A percentile compares a stretch with the other conserved stretches of the same genome.
phyloP scores from a whole-genome alignment of 2,797 vertebrate species.

The Gambelia wislizenii region DNA sequence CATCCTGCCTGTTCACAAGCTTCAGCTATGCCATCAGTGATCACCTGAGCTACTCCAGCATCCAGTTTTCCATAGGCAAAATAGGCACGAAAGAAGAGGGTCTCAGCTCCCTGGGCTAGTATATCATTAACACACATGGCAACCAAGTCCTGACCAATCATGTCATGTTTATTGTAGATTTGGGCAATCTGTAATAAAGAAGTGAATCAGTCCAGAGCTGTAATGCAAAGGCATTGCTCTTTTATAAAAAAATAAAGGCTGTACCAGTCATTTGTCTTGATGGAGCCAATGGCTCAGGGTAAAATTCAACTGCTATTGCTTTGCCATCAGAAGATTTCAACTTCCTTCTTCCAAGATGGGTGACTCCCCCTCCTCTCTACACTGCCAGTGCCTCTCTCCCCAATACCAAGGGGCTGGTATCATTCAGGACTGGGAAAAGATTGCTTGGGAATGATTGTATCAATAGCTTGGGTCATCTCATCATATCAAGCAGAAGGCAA shows the following conservation, averaged over 20 bases:
- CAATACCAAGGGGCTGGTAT: background rate
- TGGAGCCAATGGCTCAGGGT: background rate
- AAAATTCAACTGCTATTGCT: background rate
- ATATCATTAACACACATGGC: constrained; percentile 90
- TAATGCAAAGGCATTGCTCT: background rate
- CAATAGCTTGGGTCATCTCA: background rate
- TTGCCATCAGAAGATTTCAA: background rate
- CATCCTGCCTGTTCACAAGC: constrained; percentile 87
- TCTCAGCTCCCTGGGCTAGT: constrained; percentile 90
- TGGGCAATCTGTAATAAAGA: constrained; percentile 83
- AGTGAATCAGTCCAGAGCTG: background rate
- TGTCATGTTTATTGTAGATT: constrained; percentile 77
- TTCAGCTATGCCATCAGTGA: constrained; percentile 83
- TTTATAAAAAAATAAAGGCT: background rate
- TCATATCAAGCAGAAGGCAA: background rate
- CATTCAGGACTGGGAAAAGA: background rate
- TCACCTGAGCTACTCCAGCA: constrained; percentile 75
- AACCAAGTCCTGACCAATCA: constrained; percentile 89
- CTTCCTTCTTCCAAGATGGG: too few species aligned
- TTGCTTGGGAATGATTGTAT: background rate
- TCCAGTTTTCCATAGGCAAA: constrained; percentile 85
- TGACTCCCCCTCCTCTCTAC: background rate
- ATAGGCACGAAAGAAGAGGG: constrained; percentile 90
- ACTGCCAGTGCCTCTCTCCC: background rate
- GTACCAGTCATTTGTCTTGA: background rate